Conservation (phyloP, 2,888 invertebrate genomes). For the Brachyptera risi region DNA sequence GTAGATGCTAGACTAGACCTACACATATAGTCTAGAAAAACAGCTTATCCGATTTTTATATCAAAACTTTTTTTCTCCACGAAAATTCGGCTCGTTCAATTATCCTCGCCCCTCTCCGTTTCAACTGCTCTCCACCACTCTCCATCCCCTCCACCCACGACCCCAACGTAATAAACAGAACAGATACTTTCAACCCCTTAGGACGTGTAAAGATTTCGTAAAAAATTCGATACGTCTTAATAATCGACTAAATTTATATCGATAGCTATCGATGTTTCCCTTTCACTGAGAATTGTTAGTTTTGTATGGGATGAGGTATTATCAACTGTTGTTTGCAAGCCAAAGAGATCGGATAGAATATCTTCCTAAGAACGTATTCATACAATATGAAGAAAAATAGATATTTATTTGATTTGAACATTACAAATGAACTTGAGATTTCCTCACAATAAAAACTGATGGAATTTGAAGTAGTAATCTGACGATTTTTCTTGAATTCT, state of each 20-base stretch:
- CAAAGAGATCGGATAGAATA: no score
- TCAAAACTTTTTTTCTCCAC: neutral
- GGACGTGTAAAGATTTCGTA: neutral
- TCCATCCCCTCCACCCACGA: neutral
- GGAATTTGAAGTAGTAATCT: no score
- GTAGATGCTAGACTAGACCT: no score
- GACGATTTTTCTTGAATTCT: no score
- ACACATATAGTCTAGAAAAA: neutral
- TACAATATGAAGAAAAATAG: no score
- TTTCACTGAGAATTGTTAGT: no score
- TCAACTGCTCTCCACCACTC: neutral
- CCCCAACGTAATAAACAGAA: neutral
- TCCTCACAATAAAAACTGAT: no score
- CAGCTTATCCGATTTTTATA: neutral
- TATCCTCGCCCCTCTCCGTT: neutral
- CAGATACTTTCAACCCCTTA: neutral
- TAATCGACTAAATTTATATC: neutral
- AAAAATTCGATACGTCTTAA: neutral
- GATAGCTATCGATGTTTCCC: neutral
- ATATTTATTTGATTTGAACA: no score
- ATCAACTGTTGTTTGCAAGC: no score
- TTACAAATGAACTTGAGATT: no score
- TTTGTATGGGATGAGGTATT: no score
- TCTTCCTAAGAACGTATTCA: no score
- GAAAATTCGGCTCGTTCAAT: neutral